These are phyloP conservation scores for Megalops cyprinoides DNA, from an alignment of 2,797 vertebrate species.

Conservation along the genomic window DNA sequence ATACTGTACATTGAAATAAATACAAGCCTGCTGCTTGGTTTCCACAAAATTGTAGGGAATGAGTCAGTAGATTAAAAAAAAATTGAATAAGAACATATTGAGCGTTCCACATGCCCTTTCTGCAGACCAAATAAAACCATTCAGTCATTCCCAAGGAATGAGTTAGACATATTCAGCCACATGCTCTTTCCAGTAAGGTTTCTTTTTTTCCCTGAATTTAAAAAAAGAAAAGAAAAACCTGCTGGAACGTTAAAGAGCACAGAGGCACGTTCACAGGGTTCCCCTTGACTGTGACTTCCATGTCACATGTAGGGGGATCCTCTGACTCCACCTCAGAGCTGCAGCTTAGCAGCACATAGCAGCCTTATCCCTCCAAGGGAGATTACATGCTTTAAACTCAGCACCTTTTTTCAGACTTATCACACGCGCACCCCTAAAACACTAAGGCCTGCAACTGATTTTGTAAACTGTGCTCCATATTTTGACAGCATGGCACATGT, in stretches of 20 bases:
- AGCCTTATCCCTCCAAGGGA: conserved; percentile 55
- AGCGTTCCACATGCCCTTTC: conserved; percentile 42
- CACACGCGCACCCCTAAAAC: too few species aligned
- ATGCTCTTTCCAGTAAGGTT: conserved; percentile 11
- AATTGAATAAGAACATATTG: conserved; percentile 38
- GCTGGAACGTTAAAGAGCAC: not conserved
- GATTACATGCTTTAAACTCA: too few species aligned
- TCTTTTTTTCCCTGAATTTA: not conserved
- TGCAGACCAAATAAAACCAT: conserved; percentile 49
- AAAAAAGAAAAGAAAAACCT: not conserved
- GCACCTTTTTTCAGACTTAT: too few species aligned
- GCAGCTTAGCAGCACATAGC: conserved; percentile 38
- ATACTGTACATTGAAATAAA: conserved; percentile 42
- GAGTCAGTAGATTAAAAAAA: conserved; percentile 53
- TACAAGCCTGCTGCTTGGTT: conserved; percentile 37
- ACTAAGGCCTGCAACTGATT: too few species aligned
- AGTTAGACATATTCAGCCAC: conserved; percentile 30
- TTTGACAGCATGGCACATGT: too few species aligned
- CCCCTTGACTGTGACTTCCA: not conserved
- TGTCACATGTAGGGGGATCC: not conserved
- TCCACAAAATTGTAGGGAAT: conserved; percentile 37
- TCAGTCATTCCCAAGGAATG: conserved; percentile 36
- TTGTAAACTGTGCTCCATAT: too few species aligned
- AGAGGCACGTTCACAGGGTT: too few species aligned
- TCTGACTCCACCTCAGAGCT: conserved; percentile 32